Evolutionary conservation across 2,888 invertebrate species (phyloP).

Genomic region (Cerceris ruficornis): DNA sequence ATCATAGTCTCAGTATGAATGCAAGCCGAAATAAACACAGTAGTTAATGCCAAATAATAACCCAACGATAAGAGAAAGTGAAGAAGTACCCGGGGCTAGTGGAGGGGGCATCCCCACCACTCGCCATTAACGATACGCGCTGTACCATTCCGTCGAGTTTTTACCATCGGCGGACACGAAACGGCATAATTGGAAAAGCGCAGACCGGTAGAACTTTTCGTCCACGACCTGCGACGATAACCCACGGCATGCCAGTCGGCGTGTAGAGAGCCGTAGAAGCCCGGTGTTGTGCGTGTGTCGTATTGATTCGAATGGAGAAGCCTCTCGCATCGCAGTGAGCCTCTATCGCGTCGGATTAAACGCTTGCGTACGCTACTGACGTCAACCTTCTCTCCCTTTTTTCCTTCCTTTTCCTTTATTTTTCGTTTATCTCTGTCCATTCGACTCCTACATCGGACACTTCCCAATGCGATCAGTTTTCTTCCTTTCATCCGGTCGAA

Average conservation of each 20-base stretch:
- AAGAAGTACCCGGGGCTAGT: no score
- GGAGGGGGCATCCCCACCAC: no score
- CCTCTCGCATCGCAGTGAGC: conserved; percentile 73
- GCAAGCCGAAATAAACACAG: no score
- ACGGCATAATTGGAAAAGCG: neutral
- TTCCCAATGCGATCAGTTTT: neutral
- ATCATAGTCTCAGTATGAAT: no score
- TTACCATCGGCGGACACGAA: neutral
- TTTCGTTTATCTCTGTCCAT: conserved; percentile 3
- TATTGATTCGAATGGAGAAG: conserved; percentile 79
- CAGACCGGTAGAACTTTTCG: conserved; percentile 17
- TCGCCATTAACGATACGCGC: no score
- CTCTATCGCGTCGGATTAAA: conserved; percentile 74
- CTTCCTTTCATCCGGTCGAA: neutral
- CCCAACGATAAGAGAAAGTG: no score
- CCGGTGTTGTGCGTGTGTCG: conserved; percentile 68
- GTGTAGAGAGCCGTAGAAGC: conserved; percentile 51
- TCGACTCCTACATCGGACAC: conserved; percentile 1
- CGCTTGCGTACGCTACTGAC: conserved; percentile 68
- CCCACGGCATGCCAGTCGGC: conserved; percentile 21
- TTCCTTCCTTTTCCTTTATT: neutral
- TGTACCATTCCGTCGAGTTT: neutral
- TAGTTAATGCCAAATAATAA: no score
- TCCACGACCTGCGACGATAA: neutral
- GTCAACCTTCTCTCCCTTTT: conserved; percentile 53